Evolutionary conservation across 1,140 invertebrate genomes (phyloP).

Genomic region (Panonychus citri): DNA sequence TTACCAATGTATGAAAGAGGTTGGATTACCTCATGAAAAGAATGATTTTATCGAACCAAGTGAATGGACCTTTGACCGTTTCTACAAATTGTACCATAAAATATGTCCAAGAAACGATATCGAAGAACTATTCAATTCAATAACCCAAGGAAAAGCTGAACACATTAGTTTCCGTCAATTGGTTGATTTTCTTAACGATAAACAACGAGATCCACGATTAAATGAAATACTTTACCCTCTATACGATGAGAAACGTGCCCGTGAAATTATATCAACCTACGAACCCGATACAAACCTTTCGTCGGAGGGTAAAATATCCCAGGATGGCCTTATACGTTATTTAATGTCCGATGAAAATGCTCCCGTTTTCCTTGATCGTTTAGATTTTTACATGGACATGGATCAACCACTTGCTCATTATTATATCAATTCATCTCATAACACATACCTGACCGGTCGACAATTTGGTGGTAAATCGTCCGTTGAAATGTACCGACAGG

Average conservation of each 20-base stretch:
- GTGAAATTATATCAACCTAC: constrained; percentile 80
- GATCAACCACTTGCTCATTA: constrained; percentile 91
- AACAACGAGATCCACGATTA: constrained; percentile 87
- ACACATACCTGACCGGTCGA: constrained; percentile 74
- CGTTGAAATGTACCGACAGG: constrained; percentile 86
- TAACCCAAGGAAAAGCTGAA: constrained; percentile 71
- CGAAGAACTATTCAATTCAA: constrained; percentile 84
- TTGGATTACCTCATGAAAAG: constrained; percentile 79
- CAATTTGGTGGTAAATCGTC: constrained; percentile 33
- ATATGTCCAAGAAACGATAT: constrained; percentile 98
- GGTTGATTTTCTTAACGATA: constrained; percentile 88
- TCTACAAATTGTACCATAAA: constrained; percentile 93
- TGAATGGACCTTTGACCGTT: constrained; percentile 95
- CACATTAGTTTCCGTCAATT: constrained; percentile 64
- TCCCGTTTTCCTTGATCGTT: constrained; percentile 83
- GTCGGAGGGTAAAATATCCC: constrained; percentile 52
- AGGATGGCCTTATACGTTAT: constrained; percentile 87
- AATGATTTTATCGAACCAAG: constrained; percentile 81
- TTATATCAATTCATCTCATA: constrained; percentile 95
- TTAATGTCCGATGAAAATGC: constrained; percentile 99
- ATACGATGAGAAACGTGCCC: constrained; percentile 78
- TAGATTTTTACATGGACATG: constrained; percentile 95
- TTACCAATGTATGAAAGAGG: constrained; percentile 81
- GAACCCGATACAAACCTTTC: constrained; percentile 58
- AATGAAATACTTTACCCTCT: constrained; percentile 97